Percentiles rank a stretch among this genome's conserved stretches.
These are phyloP conservation scores for Anniella stebbinsi DNA, from an alignment of 2,797 vertebrate species.

Conservation along the genomic window DNA sequence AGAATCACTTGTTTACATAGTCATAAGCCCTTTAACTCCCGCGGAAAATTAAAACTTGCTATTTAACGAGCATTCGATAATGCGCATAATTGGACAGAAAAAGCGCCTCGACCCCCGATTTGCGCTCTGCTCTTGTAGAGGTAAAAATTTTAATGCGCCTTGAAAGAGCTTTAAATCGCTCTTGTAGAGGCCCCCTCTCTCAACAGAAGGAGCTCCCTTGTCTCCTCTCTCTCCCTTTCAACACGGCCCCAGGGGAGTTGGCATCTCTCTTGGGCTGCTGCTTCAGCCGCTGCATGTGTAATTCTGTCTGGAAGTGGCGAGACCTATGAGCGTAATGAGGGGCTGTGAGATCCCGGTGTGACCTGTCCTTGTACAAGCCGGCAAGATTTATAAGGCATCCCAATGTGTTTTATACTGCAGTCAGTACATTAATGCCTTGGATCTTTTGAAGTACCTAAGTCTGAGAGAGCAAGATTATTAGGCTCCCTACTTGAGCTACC, in stretches of 20 bases:
- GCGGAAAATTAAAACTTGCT: no score
- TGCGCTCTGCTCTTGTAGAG: no score
- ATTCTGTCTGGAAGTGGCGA: conserved; percentile 35
- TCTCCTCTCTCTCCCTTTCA: conserved; percentile 32
- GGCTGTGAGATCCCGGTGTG: conserved; percentile 10
- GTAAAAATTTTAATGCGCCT: no score
- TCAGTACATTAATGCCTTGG: not conserved
- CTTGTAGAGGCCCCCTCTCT: no score
- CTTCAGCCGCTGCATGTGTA: not conserved
- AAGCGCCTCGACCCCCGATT: no score
- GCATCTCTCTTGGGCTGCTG: not conserved
- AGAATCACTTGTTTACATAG: no score
- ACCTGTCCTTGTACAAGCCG: not conserved
- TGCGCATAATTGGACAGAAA: no score
- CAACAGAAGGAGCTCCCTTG: not conserved
- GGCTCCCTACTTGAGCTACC: not conserved
- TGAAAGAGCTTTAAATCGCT: no score
- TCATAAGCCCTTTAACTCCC: no score
- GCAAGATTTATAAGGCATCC: not conserved
- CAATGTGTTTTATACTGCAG: fast-evolving
- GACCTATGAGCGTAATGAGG: not conserved
- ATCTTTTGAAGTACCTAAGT: not conserved
- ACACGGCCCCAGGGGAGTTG: conserved; percentile 16
- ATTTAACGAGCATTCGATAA: no score
- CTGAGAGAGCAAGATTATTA: fast-evolving